Evolutionary conservation across 2,797 vertebrate species (phyloP).

Genomic region (Acipenser oxyrinchus): DNA sequence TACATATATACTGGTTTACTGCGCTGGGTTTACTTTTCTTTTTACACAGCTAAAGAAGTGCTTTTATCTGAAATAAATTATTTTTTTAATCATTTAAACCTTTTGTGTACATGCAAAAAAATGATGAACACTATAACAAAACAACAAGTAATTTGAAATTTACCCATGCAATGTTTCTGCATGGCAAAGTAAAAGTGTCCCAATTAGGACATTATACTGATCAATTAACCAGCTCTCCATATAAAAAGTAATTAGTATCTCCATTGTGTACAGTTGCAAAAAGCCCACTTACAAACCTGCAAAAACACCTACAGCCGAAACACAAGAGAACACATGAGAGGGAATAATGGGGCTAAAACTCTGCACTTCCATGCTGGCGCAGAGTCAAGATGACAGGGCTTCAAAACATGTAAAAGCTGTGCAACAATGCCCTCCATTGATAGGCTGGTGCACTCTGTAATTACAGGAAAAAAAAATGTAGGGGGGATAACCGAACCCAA

Average conservation of each 20-base stretch:
- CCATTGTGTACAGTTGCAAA: slow-evolving; percentile 65
- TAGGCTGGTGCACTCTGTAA: slow-evolving; percentile 16
- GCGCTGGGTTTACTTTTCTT: no score
- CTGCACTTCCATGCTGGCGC: slow-evolving; percentile 26
- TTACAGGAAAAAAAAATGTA: slow-evolving; percentile 9
- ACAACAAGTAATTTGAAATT: slow-evolving; percentile 54
- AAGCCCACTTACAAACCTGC: slow-evolving; percentile 65
- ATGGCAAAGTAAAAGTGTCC: slow-evolving; percentile 52
- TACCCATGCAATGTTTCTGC: slow-evolving; percentile 25
- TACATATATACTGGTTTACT: no score
- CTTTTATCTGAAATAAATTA: no score
- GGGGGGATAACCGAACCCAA: slow-evolving; percentile 14
- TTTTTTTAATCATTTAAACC: no score
- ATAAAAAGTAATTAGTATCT: slow-evolving; percentile 69
- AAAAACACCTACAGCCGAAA: slow-evolving; percentile 57
- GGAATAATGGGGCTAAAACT: neutral
- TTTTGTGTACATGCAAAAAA: neutral
- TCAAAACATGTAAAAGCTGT: slow-evolving; percentile 37
- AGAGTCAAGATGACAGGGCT: slow-evolving; percentile 37
- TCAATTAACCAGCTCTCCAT: slow-evolving; percentile 72
- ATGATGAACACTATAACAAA: slow-evolving; percentile 43
- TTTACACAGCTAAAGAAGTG: no score
- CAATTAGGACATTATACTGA: slow-evolving; percentile 68
- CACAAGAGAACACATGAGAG: neutral
- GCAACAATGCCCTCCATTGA: slow-evolving; percentile 27